A percentile compares a stretch with the other conserved stretches of the same genome.
These are phyloP conservation scores for Tylochromis polylepis DNA, from an alignment of 2,113 vertebrate genomes.

Conservation along the genomic window DNA sequence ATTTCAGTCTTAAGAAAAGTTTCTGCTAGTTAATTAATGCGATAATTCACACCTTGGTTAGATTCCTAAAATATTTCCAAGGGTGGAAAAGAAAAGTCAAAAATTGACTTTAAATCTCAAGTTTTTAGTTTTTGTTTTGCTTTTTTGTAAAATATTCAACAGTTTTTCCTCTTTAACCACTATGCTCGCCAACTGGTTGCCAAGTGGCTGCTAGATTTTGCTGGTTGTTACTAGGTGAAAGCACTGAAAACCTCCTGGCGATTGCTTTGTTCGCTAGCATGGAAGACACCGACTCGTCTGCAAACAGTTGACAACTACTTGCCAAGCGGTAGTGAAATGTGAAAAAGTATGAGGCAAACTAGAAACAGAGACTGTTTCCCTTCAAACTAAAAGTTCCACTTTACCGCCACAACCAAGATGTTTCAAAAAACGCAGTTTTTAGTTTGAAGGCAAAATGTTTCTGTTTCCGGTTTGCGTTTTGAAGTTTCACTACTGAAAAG, in stretches of 20 bases:
- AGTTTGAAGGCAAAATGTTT: background rate
- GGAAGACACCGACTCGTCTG: background rate
- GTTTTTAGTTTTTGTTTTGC: background rate
- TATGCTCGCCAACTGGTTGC: background rate
- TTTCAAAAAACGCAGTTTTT: background rate
- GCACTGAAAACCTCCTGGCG: background rate
- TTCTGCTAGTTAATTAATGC: background rate
- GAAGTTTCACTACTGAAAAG: background rate
- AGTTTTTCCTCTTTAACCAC: background rate
- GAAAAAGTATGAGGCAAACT: background rate
- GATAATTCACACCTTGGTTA: background rate
- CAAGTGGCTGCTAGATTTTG: background rate
- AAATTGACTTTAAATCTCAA: background rate
- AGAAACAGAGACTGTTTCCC: background rate
- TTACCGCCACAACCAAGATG: background rate
- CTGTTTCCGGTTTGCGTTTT: background rate
- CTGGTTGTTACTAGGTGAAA: background rate
- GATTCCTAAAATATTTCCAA: background rate
- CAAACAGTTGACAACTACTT: background rate
- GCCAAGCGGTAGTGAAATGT: background rate
- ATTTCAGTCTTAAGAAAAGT: background rate
- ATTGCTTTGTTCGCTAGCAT: background rate
- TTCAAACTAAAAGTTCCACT: background rate
- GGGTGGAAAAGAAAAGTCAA: background rate
- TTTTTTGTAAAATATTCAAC: background rate